phyloP scores from a whole-genome alignment of 2,888 invertebrate genomes.

The Deilephila elpenor region DNA sequence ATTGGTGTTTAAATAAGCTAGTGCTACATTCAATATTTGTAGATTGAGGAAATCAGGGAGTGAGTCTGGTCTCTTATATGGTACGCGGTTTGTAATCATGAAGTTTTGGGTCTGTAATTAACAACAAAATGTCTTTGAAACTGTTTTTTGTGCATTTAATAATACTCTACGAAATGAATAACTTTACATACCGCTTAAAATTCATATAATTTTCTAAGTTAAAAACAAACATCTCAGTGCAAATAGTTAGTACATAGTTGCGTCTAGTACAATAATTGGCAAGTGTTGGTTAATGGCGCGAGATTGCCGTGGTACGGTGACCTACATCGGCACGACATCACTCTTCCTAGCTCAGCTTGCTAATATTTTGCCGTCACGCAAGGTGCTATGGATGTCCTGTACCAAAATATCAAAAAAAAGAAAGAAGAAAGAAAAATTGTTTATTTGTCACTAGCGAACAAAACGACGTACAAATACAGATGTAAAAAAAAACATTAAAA shows the following conservation, averaged over 20 bases:
- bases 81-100: too few species aligned
- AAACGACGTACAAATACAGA: too few species aligned
- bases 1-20: neutral
- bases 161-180: neutral
- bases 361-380: neutral
- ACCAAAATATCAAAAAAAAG: too few species aligned
- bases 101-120: too few species aligned
- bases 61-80: neutral
- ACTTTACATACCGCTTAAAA: neutral
- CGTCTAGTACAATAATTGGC: slow-evolving; percentile 45
- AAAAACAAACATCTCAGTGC: neutral
- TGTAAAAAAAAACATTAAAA: too few species aligned
- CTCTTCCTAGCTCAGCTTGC: neutral
- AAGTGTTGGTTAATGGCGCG: slow-evolving; percentile 48
- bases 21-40: neutral
- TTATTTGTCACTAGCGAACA: too few species aligned
- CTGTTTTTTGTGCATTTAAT: too few species aligned
- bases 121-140: too few species aligned
- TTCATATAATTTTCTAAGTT: neutral
- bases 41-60: too few species aligned
- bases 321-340: slow-evolving; percentile 42
- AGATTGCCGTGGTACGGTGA: slow-evolving; percentile 50
- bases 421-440: too few species aligned
- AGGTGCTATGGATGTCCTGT: neutral
- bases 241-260: neutral